These are phyloP conservation scores for Tetraneura akinire DNA, from an alignment of 1,140 invertebrate species.

Conservation along the genomic window DNA sequence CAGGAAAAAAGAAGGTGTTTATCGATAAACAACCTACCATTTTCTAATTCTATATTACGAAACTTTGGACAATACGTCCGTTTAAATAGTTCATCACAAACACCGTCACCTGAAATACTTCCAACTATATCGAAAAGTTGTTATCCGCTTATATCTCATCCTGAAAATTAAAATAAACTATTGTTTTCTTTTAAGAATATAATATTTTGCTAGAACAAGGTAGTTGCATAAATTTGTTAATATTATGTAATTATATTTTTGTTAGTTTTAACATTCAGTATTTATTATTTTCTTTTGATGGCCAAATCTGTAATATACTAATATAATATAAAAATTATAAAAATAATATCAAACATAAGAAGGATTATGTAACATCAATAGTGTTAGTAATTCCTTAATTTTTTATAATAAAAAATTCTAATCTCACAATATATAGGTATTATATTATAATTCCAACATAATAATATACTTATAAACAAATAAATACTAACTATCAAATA, in stretches of 20 bases:
- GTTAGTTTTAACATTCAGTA: too few species aligned
- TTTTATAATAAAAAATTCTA: too few species aligned
- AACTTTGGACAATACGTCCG: conserved; percentile 44
- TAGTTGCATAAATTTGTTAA: conserved; percentile 47
- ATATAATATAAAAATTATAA: too few species aligned
- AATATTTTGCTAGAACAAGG: conserved; percentile 9
- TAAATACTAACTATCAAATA: too few species aligned
- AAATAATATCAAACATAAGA: too few species aligned
- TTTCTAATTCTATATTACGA: conserved; percentile 45
- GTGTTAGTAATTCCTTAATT: too few species aligned
- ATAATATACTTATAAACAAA: too few species aligned
- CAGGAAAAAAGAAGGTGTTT: conserved; percentile 29
- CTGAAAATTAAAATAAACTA: not conserved
- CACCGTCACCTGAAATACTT: conserved; percentile 31
- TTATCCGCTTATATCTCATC: conserved; percentile 34
- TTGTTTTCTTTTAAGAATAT: not conserved
- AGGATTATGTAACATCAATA: too few species aligned
- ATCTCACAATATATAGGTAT: too few species aligned
- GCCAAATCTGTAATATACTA: too few species aligned
- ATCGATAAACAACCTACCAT: conserved; percentile 27
- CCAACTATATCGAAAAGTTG: conserved; percentile 48
- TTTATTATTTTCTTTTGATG: too few species aligned
- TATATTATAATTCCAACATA: too few species aligned
- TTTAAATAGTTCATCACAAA: conserved; percentile 32
- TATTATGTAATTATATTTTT: not conserved